Conservation (phyloP, 2,888 invertebrate genomes). For the Teinopalpus imperialis region DNA sequence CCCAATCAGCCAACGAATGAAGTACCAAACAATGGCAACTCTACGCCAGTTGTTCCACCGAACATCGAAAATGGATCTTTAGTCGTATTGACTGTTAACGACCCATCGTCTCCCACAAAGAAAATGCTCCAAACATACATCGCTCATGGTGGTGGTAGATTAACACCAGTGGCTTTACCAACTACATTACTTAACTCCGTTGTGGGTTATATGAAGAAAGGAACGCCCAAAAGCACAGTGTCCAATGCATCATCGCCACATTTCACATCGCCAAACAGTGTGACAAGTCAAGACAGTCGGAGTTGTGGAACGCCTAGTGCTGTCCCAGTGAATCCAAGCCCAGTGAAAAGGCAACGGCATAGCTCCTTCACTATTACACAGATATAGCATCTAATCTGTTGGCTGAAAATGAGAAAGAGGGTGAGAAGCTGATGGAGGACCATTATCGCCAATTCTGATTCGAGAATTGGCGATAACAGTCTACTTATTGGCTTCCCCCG, state of each 20-base stretch:
- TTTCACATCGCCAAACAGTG: slow-evolving; percentile 63
- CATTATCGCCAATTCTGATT: too few relatives aligned
- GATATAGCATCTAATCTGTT: slow-evolving; percentile 40
- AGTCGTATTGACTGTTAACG: slow-evolving; percentile 67
- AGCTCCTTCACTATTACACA: slow-evolving; percentile 68
- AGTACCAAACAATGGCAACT: slow-evolving; percentile 33
- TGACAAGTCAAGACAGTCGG: slow-evolving; percentile 47
- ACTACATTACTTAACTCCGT: slow-evolving; percentile 60
- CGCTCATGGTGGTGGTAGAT: slow-evolving; percentile 53
- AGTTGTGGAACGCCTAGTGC: slow-evolving; percentile 42
- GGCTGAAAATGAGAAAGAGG: too few relatives aligned
- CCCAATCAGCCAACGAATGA: slow-evolving; percentile 30
- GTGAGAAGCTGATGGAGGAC: too few relatives aligned
- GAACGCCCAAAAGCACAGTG: slow-evolving; percentile 46
- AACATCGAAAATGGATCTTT: slow-evolving; percentile 68
- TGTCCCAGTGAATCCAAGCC: slow-evolving; percentile 47
- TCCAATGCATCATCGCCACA: slow-evolving; percentile 70
- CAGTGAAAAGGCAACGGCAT: slow-evolving; percentile 52
- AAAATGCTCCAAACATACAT: slow-evolving; percentile 74
- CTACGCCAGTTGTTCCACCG: slow-evolving; percentile 43
- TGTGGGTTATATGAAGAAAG: slow-evolving; percentile 66
- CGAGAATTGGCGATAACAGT: too few relatives aligned
- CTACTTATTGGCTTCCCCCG: too few relatives aligned
- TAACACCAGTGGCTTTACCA: slow-evolving; percentile 63
- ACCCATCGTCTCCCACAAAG: slow-evolving; percentile 63